phyloP scores from a whole-genome alignment of 2,113 vertebrate genomes.

The Monarcha castaneiventris region DNA sequence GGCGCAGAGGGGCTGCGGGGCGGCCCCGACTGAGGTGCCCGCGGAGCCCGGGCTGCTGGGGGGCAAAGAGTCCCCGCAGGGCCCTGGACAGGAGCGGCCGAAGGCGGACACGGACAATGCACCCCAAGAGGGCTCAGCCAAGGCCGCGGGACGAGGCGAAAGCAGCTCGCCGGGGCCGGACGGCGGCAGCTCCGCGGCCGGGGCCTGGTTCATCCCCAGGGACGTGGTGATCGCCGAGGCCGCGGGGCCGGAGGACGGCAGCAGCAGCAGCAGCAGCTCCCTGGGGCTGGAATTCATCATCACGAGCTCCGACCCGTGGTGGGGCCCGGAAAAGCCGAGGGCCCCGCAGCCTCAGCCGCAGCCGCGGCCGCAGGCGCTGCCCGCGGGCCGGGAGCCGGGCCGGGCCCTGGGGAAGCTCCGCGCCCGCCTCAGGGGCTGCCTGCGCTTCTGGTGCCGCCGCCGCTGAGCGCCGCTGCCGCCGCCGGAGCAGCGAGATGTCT shows the following conservation, averaged over 20 bases:
- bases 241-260: background rate
- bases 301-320: too few relatives aligned
- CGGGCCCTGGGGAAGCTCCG: too few relatives aligned
- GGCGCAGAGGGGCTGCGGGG: background rate
- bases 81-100: background rate
- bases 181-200: background rate
- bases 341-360: too few relatives aligned
- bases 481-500: too few relatives aligned
- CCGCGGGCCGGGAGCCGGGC: too few relatives aligned
- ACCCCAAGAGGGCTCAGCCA: background rate
- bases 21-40: background rate
- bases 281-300: background rate
- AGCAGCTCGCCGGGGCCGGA: background rate
- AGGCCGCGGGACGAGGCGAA: background rate
- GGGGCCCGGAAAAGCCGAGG: too few relatives aligned
- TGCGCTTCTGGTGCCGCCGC: too few relatives aligned
- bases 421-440: too few relatives aligned
- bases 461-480: too few relatives aligned
- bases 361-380: too few relatives aligned
- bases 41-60: background rate
- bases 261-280: background rate
- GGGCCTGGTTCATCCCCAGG: background rate
- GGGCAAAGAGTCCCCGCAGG: background rate
- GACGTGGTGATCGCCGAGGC: background rate
- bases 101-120: fast-evolving